These are phyloP conservation scores for Mustelus asterias DNA, from an alignment of 2,113 vertebrate species.

Conservation along the genomic window DNA sequence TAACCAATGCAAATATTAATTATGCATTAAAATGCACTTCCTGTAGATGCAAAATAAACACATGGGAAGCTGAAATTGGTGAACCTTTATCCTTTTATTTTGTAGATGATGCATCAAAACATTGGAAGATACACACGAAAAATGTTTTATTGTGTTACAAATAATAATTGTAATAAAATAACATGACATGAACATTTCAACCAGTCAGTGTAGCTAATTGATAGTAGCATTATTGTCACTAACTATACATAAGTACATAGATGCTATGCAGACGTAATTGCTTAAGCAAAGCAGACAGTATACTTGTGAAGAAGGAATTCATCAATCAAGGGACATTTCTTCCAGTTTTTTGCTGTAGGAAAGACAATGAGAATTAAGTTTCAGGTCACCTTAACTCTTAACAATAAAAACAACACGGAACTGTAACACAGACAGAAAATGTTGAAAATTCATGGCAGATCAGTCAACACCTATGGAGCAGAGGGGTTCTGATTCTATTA, in stretches of 20 bases:
- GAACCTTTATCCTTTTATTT: not conserved
- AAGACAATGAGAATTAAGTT: not conserved
- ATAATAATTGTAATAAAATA: not conserved
- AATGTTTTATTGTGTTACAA: not conserved
- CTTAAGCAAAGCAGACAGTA: not conserved
- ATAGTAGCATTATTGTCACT: not conserved
- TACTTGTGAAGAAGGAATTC: not conserved
- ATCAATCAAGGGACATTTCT: slow-evolving; percentile 7
- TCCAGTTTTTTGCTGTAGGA: slow-evolving; percentile 17
- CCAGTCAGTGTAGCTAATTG: not conserved
- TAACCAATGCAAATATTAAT: not conserved
- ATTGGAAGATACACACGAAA: not conserved
- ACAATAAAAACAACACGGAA: not conserved
- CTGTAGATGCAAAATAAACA: not conserved
- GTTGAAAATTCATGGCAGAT: not conserved
- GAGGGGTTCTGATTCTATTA: not conserved
- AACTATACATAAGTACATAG: slow-evolving; percentile 23
- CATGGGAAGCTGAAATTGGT: not conserved
- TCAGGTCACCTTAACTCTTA: not conserved
- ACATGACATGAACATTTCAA: not conserved
- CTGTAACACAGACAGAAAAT: not conserved
- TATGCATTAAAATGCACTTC: not conserved
- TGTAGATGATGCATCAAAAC: not conserved
- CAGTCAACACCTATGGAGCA: not conserved
- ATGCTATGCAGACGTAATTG: slow-evolving; percentile 30